Evolutionary conservation across 2,113 vertebrate genomes (phyloP), one percentile per base, ranked within the genome.

Genomic region (Gallinago jamesoni): DNA sequence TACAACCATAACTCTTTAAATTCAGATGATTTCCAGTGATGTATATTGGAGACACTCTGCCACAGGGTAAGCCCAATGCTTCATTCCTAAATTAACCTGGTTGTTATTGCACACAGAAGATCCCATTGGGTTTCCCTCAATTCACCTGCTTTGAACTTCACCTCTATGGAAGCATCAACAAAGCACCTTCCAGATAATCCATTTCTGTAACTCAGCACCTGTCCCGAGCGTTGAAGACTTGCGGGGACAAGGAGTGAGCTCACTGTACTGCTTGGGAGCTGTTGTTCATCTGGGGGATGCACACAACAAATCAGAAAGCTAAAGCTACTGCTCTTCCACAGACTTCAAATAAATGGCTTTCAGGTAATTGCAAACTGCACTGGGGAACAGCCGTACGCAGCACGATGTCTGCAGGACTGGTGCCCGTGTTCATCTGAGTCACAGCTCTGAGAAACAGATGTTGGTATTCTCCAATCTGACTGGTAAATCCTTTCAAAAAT

Each of bases 21-120:
- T 47, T 47, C 47, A 41, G 43, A 11, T 68, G 3, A 59, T 47
- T 90, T 90, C 68, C 7, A 31, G 24, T 35, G 3, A 63, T 1
- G 6, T 9, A 10, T 14, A 1, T 14, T 47, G 47, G n/a, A 68
- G 20, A 9, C 37, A 43, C 55, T 6, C 50, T 39, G 8, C 8
- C 56, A 68, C 9, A 47, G 52, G 12, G 8, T 13, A 70, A 75
- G 20, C 22, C 30, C 0, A 0, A 3, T 33, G 18, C 48, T 82
- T 52, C n/a, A 52, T 24, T 70, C n/a, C 62, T 56, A 14, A 75
- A 91, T 78, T 39, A 39, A 94, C 27, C 17, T 31, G 27, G 6
- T 59, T 67, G 43, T 41, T 81, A 60, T 7, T 27, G 19, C 10
- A 47, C 33, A 47, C 3, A 86, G 13, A 82, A 83, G 24, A 77